Evolutionary conservation across 1,140 invertebrate species (phyloP).

Genomic region (Idris sp.): DNA sequence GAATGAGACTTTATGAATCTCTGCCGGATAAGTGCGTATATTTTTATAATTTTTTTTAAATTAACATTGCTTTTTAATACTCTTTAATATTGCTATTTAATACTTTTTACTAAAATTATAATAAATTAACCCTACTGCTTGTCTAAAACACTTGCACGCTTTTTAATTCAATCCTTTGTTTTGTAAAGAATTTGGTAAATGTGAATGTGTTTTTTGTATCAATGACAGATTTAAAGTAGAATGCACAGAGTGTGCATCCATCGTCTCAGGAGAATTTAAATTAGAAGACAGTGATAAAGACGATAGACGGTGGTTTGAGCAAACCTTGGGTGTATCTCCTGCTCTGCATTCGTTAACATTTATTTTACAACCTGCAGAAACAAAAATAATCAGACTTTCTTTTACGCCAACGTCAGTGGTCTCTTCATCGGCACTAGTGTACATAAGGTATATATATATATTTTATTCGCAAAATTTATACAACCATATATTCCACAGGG

Average conservation of each 20-base stretch:
- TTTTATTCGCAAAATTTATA: no score
- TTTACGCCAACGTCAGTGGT: constrained; percentile 71
- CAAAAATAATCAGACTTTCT: constrained; percentile 70
- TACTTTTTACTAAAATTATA: no score
- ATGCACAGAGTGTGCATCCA: constrained; percentile 68
- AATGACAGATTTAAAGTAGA: constrained; percentile 69
- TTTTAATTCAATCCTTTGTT: no score
- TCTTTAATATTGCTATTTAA: no score
- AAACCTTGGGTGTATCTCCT: constrained; percentile 63
- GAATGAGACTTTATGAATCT: constrained; percentile 77
- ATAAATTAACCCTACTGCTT: no score
- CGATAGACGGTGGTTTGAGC: constrained; percentile 66
- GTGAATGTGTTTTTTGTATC: no score
- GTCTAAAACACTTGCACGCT: no score
- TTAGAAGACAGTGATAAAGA: constrained; percentile 65
- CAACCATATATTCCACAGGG: no score
- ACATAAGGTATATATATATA: no score
- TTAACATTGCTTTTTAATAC: no score
- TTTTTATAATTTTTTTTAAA: constrained; percentile 48
- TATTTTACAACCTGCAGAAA: constrained; percentile 76
- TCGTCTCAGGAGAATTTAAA: constrained; percentile 73
- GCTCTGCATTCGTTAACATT: constrained; percentile 69
- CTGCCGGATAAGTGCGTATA: constrained; percentile 74
- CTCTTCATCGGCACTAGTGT: constrained; percentile 73
- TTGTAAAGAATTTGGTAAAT: no score